Percentiles rank a stretch among this genome's conserved stretches.
These are phyloP conservation scores for Drepana arcuata DNA, from an alignment of 1,140 invertebrate species.

Conservation along the genomic window DNA sequence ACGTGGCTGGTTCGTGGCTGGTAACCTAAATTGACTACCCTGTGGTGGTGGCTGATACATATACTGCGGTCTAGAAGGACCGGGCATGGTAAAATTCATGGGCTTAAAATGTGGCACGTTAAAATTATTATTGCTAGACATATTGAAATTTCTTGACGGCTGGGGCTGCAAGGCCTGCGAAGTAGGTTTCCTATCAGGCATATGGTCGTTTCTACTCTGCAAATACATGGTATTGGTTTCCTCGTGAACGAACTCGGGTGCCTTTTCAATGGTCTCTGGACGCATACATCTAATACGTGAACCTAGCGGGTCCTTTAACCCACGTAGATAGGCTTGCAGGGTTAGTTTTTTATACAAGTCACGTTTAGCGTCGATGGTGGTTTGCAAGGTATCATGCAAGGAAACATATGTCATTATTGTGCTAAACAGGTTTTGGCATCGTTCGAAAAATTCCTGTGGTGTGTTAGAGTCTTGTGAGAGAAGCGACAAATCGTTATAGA, in stretches of 20 bases:
- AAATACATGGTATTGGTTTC: neutral
- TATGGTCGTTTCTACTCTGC: neutral
- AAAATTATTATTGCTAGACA: too few species aligned
- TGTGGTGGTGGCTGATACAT: too few species aligned
- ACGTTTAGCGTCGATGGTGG: neutral
- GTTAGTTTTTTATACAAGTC: neutral
- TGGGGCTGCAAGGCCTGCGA: too few species aligned
- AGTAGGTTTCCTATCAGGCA: too few species aligned
- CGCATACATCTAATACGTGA: neutral
- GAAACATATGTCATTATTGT: neutral
- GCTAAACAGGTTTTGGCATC: neutral
- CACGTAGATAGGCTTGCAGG: neutral
- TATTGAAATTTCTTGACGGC: too few species aligned
- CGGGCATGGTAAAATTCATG: too few species aligned
- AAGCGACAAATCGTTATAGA: conserved; percentile 1
- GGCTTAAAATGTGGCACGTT: too few species aligned
- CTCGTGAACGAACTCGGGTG: neutral
- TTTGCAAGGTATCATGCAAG: neutral
- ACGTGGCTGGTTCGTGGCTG: too few species aligned
- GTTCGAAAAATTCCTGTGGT: neutral
- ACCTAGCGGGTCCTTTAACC: neutral
- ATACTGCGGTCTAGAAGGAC: too few species aligned
- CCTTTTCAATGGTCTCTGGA: neutral
- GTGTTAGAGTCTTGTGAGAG: neutral
- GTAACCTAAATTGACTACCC: too few species aligned